Evolutionary conservation across 2,113 vertebrate genomes (phyloP).

Genomic region (Macrotus californicus): DNA sequence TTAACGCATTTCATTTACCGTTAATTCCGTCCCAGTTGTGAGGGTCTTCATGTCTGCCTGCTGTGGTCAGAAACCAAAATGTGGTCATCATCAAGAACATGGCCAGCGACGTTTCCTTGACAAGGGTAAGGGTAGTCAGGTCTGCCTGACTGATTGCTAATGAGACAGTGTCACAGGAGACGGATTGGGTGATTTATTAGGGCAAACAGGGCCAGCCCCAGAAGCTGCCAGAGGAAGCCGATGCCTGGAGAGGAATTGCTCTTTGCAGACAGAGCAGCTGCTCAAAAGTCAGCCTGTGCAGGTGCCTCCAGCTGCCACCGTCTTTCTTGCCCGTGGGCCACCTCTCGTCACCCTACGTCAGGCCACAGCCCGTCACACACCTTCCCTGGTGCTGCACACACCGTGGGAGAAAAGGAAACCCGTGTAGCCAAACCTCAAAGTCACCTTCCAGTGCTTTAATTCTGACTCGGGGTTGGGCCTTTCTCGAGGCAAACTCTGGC

Average conservation of each 20-base stretch:
- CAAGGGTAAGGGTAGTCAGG: background rate
- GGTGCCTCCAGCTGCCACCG: background rate
- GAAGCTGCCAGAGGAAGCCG: background rate
- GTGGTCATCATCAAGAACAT: background rate
- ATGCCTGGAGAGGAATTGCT: background rate
- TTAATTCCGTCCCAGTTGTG: background rate
- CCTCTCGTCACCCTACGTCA: background rate
- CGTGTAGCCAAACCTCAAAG: background rate
- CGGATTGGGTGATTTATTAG: background rate
- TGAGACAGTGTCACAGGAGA: background rate
- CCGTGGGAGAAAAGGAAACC: background rate
- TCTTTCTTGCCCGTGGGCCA: background rate
- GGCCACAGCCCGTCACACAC: rapidly evolving
- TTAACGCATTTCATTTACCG: background rate
- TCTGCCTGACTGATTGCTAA: background rate
- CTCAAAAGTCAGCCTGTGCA: rapidly evolving
- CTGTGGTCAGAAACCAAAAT: background rate
- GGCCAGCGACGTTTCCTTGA: background rate
- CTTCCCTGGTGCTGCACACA: background rate
- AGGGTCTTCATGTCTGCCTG: background rate
- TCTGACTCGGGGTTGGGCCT: background rate
- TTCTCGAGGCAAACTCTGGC: background rate
- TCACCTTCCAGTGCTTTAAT: background rate
- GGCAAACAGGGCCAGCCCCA: background rate
- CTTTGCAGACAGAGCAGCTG: rapidly evolving